Evolutionary conservation across 64 coral and sea anemone genomes (phyloP).

Genomic region (Cladopsammia gracilis): DNA sequence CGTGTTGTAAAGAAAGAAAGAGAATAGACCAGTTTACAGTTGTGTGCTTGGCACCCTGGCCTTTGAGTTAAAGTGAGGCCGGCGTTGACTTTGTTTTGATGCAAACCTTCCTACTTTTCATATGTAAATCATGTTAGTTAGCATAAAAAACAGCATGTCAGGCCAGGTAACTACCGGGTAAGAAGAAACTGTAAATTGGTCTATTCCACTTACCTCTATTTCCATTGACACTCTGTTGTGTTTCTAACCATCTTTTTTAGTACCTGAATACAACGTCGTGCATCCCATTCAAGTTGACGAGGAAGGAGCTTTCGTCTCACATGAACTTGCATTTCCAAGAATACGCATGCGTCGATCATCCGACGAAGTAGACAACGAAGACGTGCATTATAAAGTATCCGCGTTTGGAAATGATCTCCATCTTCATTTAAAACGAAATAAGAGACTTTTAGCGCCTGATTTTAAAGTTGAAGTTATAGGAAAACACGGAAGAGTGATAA

Average conservation of each 20-base stretch:
- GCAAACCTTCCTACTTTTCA: too few relatives aligned
- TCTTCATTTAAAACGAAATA: constrained; percentile 85
- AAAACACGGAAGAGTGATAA: constrained; percentile 81
- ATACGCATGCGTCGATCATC: constrained; percentile 83
- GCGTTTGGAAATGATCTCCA: constrained; percentile 93
- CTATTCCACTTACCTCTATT: too few relatives aligned
- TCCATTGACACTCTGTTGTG: not conserved
- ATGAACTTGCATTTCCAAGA: constrained; percentile 82
- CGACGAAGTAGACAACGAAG: constrained; percentile 30
- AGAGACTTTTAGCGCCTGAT: constrained; percentile 81
- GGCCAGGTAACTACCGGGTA: too few relatives aligned
- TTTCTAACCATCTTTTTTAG: constrained; percentile 27
- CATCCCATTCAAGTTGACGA: constrained; percentile 83
- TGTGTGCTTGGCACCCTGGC: too few relatives aligned
- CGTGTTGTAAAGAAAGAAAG: too few relatives aligned
- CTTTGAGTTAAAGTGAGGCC: too few relatives aligned
- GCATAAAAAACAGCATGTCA: too few relatives aligned
- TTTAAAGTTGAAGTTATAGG: constrained; percentile 95
- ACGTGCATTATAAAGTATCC: constrained; percentile 88
- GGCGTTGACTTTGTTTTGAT: too few relatives aligned
- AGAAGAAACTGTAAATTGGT: too few relatives aligned
- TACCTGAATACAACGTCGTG: constrained; percentile 92
- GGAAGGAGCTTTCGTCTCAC: constrained; percentile 80
- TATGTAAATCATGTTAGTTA: too few relatives aligned
- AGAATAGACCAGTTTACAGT: too few relatives aligned